These are phyloP conservation scores for Boleophthalmus pectinirostris DNA, from an alignment of 2,113 vertebrate genomes.

Conservation along the genomic window DNA sequence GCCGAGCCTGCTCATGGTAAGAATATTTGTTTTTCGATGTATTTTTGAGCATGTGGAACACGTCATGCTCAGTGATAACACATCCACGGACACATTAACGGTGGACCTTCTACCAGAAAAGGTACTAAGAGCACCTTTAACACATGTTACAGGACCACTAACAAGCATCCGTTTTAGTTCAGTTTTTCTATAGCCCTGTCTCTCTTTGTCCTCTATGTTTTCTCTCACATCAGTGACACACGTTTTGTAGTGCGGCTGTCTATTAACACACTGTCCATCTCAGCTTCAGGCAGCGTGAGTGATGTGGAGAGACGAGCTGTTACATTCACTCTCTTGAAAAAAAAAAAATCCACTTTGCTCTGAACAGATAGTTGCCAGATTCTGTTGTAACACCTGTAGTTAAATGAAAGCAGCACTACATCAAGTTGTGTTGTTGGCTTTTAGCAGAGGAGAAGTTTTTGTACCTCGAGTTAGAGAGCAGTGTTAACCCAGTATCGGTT, in stretches of 20 bases:
- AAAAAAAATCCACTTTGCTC: neutral
- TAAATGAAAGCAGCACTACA: neutral
- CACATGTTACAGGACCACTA: neutral
- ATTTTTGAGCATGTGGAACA: too few species aligned
- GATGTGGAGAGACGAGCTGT: neutral
- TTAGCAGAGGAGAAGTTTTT: constrained; percentile 26
- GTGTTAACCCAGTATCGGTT: too few species aligned
- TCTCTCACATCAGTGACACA: neutral
- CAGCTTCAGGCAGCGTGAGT: neutral
- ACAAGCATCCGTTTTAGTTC: neutral
- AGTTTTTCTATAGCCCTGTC: too few species aligned
- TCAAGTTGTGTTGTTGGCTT: constrained; percentile 21
- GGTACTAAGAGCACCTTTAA: neutral
- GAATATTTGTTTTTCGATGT: too few species aligned
- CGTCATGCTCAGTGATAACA: too few species aligned
- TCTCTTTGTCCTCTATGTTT: neutral
- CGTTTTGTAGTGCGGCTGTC: neutral
- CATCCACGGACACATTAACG: too few species aligned
- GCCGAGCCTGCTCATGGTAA: too few species aligned
- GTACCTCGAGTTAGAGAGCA: too few species aligned
- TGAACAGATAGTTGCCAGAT: neutral
- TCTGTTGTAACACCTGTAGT: neutral
- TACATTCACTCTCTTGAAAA: neutral
- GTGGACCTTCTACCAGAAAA: too few species aligned
- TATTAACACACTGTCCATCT: neutral